Percentiles rank a stretch among this genome's conserved stretches.
These are phyloP conservation scores for Arrhopalites spinosus DNA, from an alignment of 2,888 invertebrate genomes.

Conservation along the genomic window DNA sequence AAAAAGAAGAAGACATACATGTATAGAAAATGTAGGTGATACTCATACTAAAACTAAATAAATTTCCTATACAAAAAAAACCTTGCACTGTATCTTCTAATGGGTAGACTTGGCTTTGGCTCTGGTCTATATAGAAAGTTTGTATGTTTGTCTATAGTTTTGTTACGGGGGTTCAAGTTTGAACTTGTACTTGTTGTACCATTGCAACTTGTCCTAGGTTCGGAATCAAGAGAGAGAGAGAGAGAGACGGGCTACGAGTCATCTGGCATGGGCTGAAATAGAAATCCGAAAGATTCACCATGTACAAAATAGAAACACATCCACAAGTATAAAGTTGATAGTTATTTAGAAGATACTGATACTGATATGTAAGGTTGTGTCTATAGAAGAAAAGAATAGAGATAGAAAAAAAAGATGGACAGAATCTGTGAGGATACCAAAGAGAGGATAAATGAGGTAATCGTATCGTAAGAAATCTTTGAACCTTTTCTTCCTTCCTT, in stretches of 20 bases:
- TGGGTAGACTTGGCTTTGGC: no score
- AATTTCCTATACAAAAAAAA: not conserved
- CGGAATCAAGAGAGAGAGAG: not conserved
- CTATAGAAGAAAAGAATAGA: no score
- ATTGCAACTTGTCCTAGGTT: slow-evolving; percentile 12
- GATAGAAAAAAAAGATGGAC: no score
- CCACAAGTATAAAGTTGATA: not conserved
- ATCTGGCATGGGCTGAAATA: slow-evolving; percentile 43
- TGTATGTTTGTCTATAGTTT: not conserved
- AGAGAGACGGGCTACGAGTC: slow-evolving; percentile 33
- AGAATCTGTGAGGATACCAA: no score
- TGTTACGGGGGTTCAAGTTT: not conserved
- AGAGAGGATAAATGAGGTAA: no score
- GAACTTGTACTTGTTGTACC: not conserved
- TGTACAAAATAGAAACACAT: not conserved
- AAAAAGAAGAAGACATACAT: no score
- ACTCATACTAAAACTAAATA: no score
- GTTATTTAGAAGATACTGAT: no score
- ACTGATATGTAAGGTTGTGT: no score
- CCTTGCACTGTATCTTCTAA: not conserved
- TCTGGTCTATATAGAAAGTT: not conserved
- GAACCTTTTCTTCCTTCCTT: no score
- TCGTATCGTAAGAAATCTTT: no score
- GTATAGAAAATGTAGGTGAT: no score
- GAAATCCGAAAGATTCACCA: not conserved